Base-by-base conservation (phyloP, 1,140 invertebrate species). In the Popillia japonica region DNA sequence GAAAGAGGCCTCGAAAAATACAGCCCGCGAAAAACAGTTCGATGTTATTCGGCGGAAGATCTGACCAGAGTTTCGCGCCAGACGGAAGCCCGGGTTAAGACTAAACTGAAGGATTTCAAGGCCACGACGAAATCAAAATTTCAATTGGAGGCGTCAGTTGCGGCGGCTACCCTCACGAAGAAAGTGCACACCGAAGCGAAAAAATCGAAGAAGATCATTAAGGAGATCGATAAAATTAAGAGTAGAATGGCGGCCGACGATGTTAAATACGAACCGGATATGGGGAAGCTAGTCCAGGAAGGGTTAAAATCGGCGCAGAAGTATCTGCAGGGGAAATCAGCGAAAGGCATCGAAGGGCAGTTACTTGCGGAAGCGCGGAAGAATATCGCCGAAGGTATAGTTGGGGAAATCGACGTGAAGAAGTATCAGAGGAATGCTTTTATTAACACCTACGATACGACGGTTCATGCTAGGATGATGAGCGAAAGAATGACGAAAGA, bases 321-420 rank as follows among this genome's bases (percentile, higher is more conserved):
- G 83, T 87, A 85, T 79, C 86, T 94, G 23, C 89, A 90, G 78
- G 93, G 92, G 61, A 94, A 93, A 88, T 94, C 93, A 2, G 93
- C 93, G 9, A 92, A 89, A 82, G 90, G 90, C 40, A 94, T 94
- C 80, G 92, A 92, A 83, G 90, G 90, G 80, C 90, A 92, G 6
- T 84, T 95, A 14, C 84, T 92, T 42, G 86, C 89, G 6, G 89
- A 92, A 79, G 91, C 90, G 76, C 87, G 89, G 79, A 88, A 87
- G 79, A 91, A 91, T 83, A 90, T 91, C 48, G 86, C 90, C 0
- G 83, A 85, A 11, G 85, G 88, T 11, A 80, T 84, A 6, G 17
- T 74, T 14, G 41, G 72, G 10, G 77, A 87, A 34, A 85, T 86
- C 75, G 90, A 91, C 80, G 73, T 88, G 42, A 77, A 84, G 20